phyloP scores from a whole-genome alignment of 2,888 invertebrate genomes.

The Aphodius granarius region DNA sequence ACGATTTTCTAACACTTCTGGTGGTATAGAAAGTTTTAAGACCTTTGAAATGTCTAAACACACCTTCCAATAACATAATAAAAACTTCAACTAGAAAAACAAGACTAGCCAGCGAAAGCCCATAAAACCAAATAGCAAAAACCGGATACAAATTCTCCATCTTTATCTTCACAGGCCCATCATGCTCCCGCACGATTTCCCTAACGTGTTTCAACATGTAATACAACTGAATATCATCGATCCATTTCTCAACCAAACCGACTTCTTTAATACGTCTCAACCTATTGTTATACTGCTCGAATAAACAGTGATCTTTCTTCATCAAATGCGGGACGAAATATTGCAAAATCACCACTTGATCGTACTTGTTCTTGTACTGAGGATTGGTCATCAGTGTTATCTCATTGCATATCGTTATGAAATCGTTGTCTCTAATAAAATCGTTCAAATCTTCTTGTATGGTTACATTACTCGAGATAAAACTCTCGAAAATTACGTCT shows the following conservation, averaged over 20 bases:
- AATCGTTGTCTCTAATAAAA: slow-evolving; percentile 18
- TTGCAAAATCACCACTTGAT: slow-evolving; percentile 3
- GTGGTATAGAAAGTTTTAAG: too few species aligned
- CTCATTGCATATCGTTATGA: slow-evolving; percentile 20
- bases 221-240: slow-evolving; percentile 2
- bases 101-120: not conserved
- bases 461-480: slow-evolving; percentile 3
- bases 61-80: not conserved
- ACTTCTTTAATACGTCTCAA: slow-evolving; percentile 14
- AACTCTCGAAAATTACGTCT: slow-evolving; percentile 9
- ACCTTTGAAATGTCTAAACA: too few species aligned
- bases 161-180: not conserved
- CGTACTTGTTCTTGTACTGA: slow-evolving; percentile 18
- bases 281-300: slow-evolving; percentile 16
- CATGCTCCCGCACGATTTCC: not conserved
- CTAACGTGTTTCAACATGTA: not conserved
- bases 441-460: slow-evolving; percentile 15
- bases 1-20: too few species aligned
- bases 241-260: slow-evolving; percentile 21
- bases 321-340: slow-evolving; percentile 15
- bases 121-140: not conserved
- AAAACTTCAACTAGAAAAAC: not conserved
- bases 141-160: not conserved
- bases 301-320: slow-evolving; percentile 20
- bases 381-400: slow-evolving; percentile 5